Conservation (phyloP, 2,888 invertebrate genomes). For the Aphodius sticticus region DNA sequence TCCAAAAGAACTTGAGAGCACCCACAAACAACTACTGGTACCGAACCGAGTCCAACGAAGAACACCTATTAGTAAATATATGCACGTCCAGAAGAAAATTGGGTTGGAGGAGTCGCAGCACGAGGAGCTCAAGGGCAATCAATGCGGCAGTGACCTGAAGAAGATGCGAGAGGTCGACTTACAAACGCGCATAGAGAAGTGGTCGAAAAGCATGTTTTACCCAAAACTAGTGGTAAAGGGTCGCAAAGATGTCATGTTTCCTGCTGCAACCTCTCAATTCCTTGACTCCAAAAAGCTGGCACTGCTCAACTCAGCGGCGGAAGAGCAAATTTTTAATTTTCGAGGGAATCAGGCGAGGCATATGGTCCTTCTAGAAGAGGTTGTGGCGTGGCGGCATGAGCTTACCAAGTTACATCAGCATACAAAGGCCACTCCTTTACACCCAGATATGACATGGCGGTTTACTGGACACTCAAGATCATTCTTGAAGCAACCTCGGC, state of each 20-base stretch:
- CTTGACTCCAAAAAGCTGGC: conserved; percentile 36
- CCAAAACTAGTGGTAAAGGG: conserved; percentile 34
- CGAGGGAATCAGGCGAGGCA: conserved; percentile 18
- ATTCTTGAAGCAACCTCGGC: conserved; percentile 31
- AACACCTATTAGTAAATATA: conserved; percentile 25
- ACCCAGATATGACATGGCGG: conserved; percentile 42
- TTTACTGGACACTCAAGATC: conserved; percentile 35
- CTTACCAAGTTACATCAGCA: conserved; percentile 42
- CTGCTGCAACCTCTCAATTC: conserved; percentile 29
- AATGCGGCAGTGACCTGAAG: too few relatives aligned
- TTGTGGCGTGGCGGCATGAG: conserved; percentile 35
- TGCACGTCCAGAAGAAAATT: conserved; percentile 9
- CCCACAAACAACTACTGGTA: background rate
- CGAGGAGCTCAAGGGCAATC: too few relatives aligned
- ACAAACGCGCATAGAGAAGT: conserved; percentile 21
- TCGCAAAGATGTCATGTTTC: conserved; percentile 30
- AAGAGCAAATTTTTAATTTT: conserved; percentile 42
- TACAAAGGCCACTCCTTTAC: conserved; percentile 38
- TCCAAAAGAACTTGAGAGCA: conserved; percentile 9
- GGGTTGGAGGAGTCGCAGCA: background rate
- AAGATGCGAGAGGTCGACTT: too few relatives aligned
- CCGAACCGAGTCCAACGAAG: conserved; percentile 11
- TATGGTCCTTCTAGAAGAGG: conserved; percentile 33
- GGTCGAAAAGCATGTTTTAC: conserved; percentile 39
- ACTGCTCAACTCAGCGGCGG: conserved; percentile 39